Base-by-base conservation (phyloP, 2,797 vertebrate species). In the Cheirogaleus major region DNA sequence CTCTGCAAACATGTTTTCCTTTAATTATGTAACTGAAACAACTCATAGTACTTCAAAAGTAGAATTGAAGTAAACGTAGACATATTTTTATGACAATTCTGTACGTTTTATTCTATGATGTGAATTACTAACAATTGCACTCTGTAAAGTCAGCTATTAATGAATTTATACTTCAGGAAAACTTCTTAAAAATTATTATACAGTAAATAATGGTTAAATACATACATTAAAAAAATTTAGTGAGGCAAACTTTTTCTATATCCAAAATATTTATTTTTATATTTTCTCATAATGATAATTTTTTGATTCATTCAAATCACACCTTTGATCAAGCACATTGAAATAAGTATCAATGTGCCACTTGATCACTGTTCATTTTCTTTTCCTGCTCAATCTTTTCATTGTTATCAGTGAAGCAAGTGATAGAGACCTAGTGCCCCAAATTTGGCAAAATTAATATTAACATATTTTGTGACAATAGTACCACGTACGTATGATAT, bases 21-120 rank as follows among this genome's bases (percentile, higher is more conserved):
- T 93, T 84, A 78, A 83, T 93, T 86, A 76, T 11, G 0, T 86
- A 88, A 85, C 52, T 30, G 27, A 86, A 89, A 67, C 43, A 90
- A 95, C 41, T 50, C 91, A 32, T 14, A 52, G 7, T 65, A 79
- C 5, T 48, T 73, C 20, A 35, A 4, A 93, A 63, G 5, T 61
- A 95, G 41, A 88, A 87, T 30, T 41, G 9, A 88, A 84, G n/a
- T 65, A 79, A 84, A 69, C 5, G 14, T 8, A 73, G 45, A 5
- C 5, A 45, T 32, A 45, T 43, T 92, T 91, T 89, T 79, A 45
- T 93, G 48, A 75, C 8, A 32, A 45, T 25, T 65, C 7, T 76
- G 8, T 7, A 50, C 1, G 72, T 38, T 72, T 70, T 72, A 59
- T 41, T 88, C 18, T 79, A 20, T 45, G 27, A 65, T 63, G 3